Conservation (phyloP, 2,113 vertebrate species). For the Montifringilla adamsi region DNA sequence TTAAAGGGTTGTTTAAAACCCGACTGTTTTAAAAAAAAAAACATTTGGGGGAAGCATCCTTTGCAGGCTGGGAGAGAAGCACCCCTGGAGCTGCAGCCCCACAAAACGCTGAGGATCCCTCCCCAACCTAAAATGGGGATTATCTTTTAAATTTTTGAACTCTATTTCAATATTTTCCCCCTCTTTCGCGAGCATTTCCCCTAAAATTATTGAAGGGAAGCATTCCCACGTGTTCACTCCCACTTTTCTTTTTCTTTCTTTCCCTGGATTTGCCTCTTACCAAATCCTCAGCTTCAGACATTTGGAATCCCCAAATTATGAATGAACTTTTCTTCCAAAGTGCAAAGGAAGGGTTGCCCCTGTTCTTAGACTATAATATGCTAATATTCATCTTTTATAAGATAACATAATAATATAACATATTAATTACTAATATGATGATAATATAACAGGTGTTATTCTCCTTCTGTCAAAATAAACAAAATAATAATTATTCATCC, state of each 20-base stretch:
- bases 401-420: background rate
- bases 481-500: background rate
- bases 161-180: background rate
- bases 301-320: background rate
- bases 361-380: background rate
- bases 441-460: background rate
- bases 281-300: background rate
- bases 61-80: background rate
- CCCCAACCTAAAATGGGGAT: background rate
- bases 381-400: background rate
- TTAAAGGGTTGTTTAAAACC: conserved; percentile 28
- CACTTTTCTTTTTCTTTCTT: background rate
- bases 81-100: background rate
- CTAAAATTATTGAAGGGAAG: background rate
- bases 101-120: background rate
- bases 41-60: conserved; percentile 3
- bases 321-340: background rate
- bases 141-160: background rate
- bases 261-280: background rate
- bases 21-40: conserved; percentile 37
- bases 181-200: background rate
- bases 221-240: background rate
- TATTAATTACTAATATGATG: background rate
- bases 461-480: background rate
- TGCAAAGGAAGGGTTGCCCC: background rate